Base-by-base conservation (phyloP, 1,140 invertebrate species). In the Hypsibius dujardini region DNA sequence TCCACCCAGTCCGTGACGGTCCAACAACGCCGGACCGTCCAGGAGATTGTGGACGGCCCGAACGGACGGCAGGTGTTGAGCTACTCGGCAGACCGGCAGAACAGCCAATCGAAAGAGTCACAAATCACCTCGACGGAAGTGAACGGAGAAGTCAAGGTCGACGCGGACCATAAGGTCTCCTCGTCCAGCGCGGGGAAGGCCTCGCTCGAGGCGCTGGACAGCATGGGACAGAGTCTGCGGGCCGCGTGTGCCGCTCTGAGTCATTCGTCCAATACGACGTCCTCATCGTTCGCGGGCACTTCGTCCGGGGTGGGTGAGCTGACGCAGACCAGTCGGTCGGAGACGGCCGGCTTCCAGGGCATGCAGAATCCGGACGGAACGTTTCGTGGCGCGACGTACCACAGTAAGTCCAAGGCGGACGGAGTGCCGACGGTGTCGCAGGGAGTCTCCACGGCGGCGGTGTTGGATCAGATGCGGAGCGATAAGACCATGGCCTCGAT, bases 261-360 rank as follows among this genome's bases (percentile, higher is more conserved):
- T 67, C 62, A 67, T 42, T 67, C 62, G 3, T 67, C 62, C 62
- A 67, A 67, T 42, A 42, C 7, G 42, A 67, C 62, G 12, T 14
- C 7, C 42, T 14, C 7, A 3, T 14, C 7, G 12, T 67, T 14
- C 45, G 62, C 62, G 12, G 62, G 7, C 12, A 3, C 7, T 7
- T 42, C 7, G 3, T 67, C 70, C 7, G 70, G 47, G 3, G 46
- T 42, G 3, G 70, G 70, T 42, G 70, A 70, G 46, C 70, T 59
- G 47, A 12, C 47, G 7, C 70, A 59, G 70, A 70, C 47, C 7
- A 42, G 7, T 3, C 7, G 42, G 28, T 75, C 79, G 7, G 72
- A 75, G 45, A 79, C 78, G 70, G 77, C 73, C 47, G 1, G 46
- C 40, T 50, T 50, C 15, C 71, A 15, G 28, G 28, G 47, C 46